Evolutionary conservation across 2,797 vertebrate species (phyloP).

Genomic region (Lophius americanus): DNA sequence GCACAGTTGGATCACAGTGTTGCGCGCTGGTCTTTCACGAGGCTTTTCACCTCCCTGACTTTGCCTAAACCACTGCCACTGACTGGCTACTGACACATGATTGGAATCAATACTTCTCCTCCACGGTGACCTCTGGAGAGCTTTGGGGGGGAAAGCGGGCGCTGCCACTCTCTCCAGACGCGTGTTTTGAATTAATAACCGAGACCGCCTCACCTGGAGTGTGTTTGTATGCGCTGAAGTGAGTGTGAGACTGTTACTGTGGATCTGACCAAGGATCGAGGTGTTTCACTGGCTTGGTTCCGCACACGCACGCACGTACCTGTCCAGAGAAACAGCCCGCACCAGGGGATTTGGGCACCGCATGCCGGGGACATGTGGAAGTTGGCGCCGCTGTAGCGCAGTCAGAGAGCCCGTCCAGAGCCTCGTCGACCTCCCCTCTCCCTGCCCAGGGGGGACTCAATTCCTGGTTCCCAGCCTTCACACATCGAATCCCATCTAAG

Average conservation of each 20-base stretch:
- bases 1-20: slow-evolving; percentile 72
- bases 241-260: slow-evolving; percentile 27
- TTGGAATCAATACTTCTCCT: slow-evolving; percentile 61
- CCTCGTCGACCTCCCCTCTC: slow-evolving; percentile 46
- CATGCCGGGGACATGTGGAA: slow-evolving; percentile 80
- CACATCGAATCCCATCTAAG: slow-evolving; percentile 29
- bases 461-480: slow-evolving; percentile 35
- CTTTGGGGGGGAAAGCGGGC: slow-evolving; percentile 33
- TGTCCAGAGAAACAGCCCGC: slow-evolving; percentile 15
- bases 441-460: slow-evolving; percentile 41
- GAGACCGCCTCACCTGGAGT: slow-evolving; percentile 69
- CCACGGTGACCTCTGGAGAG: slow-evolving; percentile 62
- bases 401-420: slow-evolving; percentile 59
- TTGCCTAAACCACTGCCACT: slow-evolving; percentile 29
- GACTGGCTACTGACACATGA: slow-evolving; percentile 47
- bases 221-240: slow-evolving; percentile 15
- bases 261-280: slow-evolving; percentile 51
- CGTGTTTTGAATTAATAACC: slow-evolving; percentile 76
- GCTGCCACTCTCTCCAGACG: slow-evolving; percentile 57
- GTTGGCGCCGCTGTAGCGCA: slow-evolving; percentile 78
- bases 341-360: slow-evolving; percentile 63
- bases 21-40: slow-evolving; percentile 64
- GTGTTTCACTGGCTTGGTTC: slow-evolving; percentile 39
- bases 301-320: slow-evolving; percentile 6
- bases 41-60: slow-evolving; percentile 33